Conservation (phyloP, 1,140 invertebrate genomes). For the Aphidius ervi region DNA sequence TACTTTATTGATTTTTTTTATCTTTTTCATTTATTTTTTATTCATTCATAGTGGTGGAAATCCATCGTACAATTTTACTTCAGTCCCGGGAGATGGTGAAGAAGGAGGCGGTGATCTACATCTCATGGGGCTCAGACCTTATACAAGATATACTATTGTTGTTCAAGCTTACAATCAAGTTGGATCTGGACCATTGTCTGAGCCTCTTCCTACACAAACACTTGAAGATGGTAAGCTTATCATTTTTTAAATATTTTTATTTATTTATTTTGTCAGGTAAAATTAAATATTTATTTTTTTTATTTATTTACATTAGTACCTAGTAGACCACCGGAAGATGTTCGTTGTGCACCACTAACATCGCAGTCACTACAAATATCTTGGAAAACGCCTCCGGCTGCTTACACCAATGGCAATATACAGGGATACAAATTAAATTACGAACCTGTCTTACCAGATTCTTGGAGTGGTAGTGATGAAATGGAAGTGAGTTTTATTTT, state of each 20-base stretch:
- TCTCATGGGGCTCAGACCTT: slow-evolving; percentile 66
- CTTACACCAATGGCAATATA: slow-evolving; percentile 73
- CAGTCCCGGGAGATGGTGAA: slow-evolving; percentile 65
- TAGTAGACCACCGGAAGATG: slow-evolving; percentile 67
- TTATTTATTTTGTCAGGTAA: too few relatives aligned
- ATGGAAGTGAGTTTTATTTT: slow-evolving; percentile 53
- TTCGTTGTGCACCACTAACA: slow-evolving; percentile 66
- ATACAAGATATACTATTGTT: slow-evolving; percentile 73
- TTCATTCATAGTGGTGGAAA: slow-evolving; percentile 45
- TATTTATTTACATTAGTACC: slow-evolving; percentile 57
- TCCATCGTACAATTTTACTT: slow-evolving; percentile 63
- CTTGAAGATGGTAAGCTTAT: slow-evolving; percentile 69
- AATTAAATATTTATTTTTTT: not conserved
- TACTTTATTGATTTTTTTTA: not conserved
- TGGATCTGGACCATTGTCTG: slow-evolving; percentile 74
- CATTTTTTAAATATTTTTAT: too few relatives aligned
- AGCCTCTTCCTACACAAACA: slow-evolving; percentile 71
- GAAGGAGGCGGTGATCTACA: slow-evolving; percentile 63
- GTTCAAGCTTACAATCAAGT: slow-evolving; percentile 84
- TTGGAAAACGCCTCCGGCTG: slow-evolving; percentile 76
- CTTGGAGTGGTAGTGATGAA: slow-evolving; percentile 57
- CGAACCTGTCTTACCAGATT: slow-evolving; percentile 62
- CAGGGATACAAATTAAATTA: slow-evolving; percentile 78
- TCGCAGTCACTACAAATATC: slow-evolving; percentile 75
- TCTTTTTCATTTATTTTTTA: slow-evolving; percentile 15